Base-by-base conservation (phyloP, 2,888 invertebrate genomes). In the Acleris holmiana region DNA sequence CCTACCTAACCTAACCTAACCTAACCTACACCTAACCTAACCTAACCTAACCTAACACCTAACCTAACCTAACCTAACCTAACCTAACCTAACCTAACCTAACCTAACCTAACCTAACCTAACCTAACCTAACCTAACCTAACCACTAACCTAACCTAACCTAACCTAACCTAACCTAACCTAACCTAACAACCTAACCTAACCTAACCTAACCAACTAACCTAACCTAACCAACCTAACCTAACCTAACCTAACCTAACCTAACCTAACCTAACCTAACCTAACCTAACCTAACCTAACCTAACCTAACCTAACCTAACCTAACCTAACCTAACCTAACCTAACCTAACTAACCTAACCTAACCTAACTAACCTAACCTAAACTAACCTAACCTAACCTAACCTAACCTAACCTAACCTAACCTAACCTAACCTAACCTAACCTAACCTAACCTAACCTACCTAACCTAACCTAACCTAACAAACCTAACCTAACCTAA, bases 71-170 rank as follows among this genome's bases (percentile, higher is more conserved):
- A 21, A 21, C 21, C 21, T 21, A 21, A 21, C 21, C 21, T 21
- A 21, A 21, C 25, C 25, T 67, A 69, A 69, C 68, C 68, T 68
- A 68, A 66, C 69, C 68, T 68, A 68, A 68, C 69, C 68, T 67
- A 68, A 68, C 68, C 68, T 68, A 68, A 68, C 68, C 68, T 66
- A 68, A 66, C 68, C 68, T 69, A 69, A 69, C 69, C 67, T 69
- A 69, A 69, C 67, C 69, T 48, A 57, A 57, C 57, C 57, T 57
- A 57, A 57, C 57, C 57, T 47, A 56, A 47, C 56, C 25, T 25
- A 25, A 25, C 60, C 60, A 44, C n/a, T n/a, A n/a, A n/a, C n/a
- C n/a, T n/a, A n/a, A n/a, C n/a, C 55, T 56, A 56, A 57, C 56
- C 56, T 57, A 60, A 60, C 59, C 59, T 23, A 23, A 25, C 25